Conservation (phyloP, 2,888 invertebrate genomes). For the Lordiphosa fenestrarum region DNA sequence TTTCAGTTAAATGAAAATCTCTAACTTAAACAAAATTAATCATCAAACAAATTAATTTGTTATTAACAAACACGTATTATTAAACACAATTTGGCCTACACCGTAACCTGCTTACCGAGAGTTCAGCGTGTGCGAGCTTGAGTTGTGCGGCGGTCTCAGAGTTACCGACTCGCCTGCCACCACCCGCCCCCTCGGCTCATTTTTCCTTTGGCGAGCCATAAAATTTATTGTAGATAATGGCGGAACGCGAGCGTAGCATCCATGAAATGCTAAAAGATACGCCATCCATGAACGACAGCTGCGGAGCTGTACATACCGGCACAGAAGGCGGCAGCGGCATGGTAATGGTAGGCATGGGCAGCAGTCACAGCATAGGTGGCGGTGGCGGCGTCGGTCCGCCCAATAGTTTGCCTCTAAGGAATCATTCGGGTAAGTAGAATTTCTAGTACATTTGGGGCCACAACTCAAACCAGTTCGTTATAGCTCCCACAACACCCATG, state of each 20-base stretch:
- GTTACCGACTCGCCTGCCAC: too few relatives aligned
- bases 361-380: slow-evolving; percentile 49
- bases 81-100: too few relatives aligned
- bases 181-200: not conserved
- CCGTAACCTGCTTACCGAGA: too few relatives aligned
- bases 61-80: too few relatives aligned
- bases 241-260: slow-evolving; percentile 81
- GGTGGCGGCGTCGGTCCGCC: slow-evolving; percentile 81
- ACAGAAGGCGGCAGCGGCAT: slow-evolving; percentile 82
- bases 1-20: too few relatives aligned
- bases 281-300: slow-evolving; percentile 88
- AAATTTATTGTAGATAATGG: slow-evolving; percentile 34
- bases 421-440: slow-evolving; percentile 83
- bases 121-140: too few relatives aligned
- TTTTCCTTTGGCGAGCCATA: slow-evolving; percentile 15
- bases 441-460: not conserved
- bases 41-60: too few relatives aligned
- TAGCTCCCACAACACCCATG: slow-evolving; percentile 81
- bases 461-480: not conserved
- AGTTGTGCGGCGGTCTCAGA: too few relatives aligned
- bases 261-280: slow-evolving; percentile 93
- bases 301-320: slow-evolving; percentile 87
- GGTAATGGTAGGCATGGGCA: slow-evolving; percentile 39
- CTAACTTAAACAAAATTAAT: too few relatives aligned
- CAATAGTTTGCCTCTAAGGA: slow-evolving; percentile 86